Evolutionary conservation across 2,113 vertebrate genomes (phyloP).

Genomic region (Loxodonta africana): DNA sequence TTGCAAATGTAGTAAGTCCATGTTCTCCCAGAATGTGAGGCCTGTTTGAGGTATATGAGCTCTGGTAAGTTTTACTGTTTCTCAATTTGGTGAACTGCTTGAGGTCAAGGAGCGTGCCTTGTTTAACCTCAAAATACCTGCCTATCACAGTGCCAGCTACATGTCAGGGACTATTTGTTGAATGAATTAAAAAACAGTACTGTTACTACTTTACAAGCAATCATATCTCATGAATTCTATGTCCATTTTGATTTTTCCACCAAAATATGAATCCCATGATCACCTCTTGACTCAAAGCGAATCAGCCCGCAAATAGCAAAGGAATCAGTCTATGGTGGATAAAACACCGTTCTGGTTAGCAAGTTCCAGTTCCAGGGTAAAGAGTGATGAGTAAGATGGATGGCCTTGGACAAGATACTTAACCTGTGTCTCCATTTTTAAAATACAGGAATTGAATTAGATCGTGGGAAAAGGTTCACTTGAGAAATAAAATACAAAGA

Average conservation of each 20-base stretch:
- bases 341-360: background rate
- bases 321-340: background rate
- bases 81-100: background rate
- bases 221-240: background rate
- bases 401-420: background rate
- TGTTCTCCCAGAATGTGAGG: background rate
- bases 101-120: background rate
- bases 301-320: background rate
- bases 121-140: background rate
- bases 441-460: background rate
- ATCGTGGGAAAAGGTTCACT: background rate
- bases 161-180: background rate
- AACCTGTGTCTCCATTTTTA: background rate
- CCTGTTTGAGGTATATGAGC: background rate
- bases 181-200: conserved; percentile 37
- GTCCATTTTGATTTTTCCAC: background rate
- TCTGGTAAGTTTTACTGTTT: background rate
- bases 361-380: background rate
- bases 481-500: background rate
- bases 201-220: background rate
- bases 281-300: background rate
- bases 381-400: background rate
- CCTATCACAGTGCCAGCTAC: background rate
- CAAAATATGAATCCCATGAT: background rate
- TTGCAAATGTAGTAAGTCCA: conserved; percentile 12